These are phyloP conservation scores for Rhinolophus sinicus DNA, from an alignment of 2,113 vertebrate genomes.

Conservation along the genomic window DNA sequence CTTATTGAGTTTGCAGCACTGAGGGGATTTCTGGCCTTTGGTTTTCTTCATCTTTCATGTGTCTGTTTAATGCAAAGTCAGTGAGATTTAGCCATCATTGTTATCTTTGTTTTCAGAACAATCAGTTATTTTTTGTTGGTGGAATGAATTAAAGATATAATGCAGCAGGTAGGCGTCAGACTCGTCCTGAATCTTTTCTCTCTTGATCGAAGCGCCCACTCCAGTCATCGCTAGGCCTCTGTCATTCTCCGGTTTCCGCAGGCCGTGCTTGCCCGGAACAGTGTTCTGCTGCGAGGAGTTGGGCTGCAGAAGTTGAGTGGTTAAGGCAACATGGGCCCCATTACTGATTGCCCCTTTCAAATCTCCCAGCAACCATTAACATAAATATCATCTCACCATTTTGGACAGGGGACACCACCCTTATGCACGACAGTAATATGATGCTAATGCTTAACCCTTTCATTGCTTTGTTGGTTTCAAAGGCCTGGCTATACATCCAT, in stretches of 20 bases:
- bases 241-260: neutral
- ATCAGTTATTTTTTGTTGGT: neutral
- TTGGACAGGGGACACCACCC: constrained; percentile 72
- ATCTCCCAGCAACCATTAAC: constrained; percentile 76
- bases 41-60: neutral
- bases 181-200: neutral
- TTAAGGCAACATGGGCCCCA: constrained; percentile 24
- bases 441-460: constrained; percentile 73
- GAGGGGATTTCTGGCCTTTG: neutral
- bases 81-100: neutral
- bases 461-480: neutral
- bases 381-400: constrained; percentile 79
- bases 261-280: neutral
- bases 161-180: neutral
- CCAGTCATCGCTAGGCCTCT: neutral
- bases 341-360: constrained; percentile 71
- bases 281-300: neutral
- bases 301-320: constrained; percentile 29
- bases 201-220: neutral
- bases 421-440: constrained; percentile 31
- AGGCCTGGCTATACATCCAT: neutral
- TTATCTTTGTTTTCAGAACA: constrained; percentile 13
- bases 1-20: neutral
- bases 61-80: neutral
- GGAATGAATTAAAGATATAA: neutral